Percentiles rank a stretch among this genome's conserved stretches.
Evolutionary conservation across 2,797 vertebrate species (phyloP).

Genomic region (Trachurus trachurus): DNA sequence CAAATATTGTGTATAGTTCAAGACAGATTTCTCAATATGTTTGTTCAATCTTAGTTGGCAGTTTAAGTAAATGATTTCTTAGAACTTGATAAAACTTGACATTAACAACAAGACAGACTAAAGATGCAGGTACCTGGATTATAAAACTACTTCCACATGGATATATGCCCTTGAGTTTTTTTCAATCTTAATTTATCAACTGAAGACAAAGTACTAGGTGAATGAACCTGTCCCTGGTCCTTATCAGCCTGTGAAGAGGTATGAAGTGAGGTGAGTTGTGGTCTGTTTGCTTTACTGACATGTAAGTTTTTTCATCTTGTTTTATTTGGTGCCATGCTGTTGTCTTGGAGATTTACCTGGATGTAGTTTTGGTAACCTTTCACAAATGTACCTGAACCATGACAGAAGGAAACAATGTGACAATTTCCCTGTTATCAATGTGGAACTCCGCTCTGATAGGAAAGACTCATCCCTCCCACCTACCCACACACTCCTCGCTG

Average conservation of each 20-base stretch:
- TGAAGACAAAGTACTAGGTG: conserved; percentile 59
- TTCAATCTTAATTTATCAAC: conserved; percentile 55
- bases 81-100: too few species aligned
- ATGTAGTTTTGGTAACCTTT: conserved; percentile 57
- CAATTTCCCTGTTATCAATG: conserved; percentile 78
- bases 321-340: conserved; percentile 27
- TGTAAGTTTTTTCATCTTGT: conserved; percentile 1
- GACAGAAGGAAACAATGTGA: conserved; percentile 45
- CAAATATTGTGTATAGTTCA: conserved; percentile 20
- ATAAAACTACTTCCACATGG: too few species aligned
- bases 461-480: conserved; percentile 37
- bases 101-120: too few species aligned
- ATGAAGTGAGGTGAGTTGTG: background rate
- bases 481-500: conserved; percentile 64
- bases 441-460: conserved; percentile 58
- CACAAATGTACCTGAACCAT: conserved; percentile 28
- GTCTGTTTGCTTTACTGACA: conserved; percentile 4
- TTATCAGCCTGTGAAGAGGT: conserved; percentile 54
- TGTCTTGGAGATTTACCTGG: conserved; percentile 26
- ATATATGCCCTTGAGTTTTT: conserved; percentile 17
- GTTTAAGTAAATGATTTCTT: background rate
- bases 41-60: conserved; percentile 12
- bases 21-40: conserved; percentile 6
- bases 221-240: conserved; percentile 58
- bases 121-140: too few species aligned